Conservation (phyloP, 2,888 invertebrate genomes). For the Charanyca ferruginea region DNA sequence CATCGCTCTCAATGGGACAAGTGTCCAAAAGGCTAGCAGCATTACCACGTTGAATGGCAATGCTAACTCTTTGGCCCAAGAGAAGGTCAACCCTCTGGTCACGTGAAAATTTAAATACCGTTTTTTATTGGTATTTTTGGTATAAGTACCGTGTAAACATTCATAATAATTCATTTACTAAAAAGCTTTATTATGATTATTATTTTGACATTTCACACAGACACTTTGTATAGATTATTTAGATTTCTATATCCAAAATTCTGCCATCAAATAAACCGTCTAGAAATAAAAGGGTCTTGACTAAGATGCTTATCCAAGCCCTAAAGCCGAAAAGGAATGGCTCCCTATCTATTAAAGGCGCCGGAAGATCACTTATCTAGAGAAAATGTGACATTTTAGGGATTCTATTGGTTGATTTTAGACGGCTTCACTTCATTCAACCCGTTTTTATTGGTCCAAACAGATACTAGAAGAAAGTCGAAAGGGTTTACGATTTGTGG, state of each 20-base stretch:
- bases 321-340: conserved; percentile 33
- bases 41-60: no score
- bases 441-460: conserved; percentile 41
- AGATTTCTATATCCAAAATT: conserved; percentile 18
- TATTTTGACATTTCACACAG: no score
- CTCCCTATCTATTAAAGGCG: conserved; percentile 44
- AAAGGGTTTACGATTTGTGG: conserved; percentile 39
- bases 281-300: conserved; percentile 35
- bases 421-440: conserved; percentile 36
- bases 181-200: no score
- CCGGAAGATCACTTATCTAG: conserved; percentile 45
- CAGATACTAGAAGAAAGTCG: conserved; percentile 2
- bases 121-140: no score
- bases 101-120: no score
- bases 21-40: no score
- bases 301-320: conserved; percentile 34
- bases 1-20: no score
- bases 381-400: conserved; percentile 44
- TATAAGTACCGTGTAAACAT: no score
- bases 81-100: no score
- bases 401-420: conserved; percentile 41
- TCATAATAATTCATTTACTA: no score
- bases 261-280: conserved; percentile 18
- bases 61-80: no score
- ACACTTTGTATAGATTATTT: background rate